These are phyloP conservation scores for Oryzias celebensis DNA, from an alignment of 2,113 vertebrate species.

Conservation along the genomic window DNA sequence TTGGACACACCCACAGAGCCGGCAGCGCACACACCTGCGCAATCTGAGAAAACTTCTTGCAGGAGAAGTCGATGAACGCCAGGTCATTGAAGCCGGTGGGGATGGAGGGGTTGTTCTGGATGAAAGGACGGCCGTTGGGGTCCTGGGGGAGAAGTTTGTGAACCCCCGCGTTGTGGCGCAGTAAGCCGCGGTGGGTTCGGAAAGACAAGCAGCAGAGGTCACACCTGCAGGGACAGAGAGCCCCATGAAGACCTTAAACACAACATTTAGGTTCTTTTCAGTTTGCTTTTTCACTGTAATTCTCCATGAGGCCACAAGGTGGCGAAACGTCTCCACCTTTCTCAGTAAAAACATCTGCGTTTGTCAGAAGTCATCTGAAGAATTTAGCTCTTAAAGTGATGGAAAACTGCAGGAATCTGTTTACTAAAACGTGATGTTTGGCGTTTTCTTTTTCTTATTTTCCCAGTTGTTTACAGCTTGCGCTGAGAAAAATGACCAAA, in stretches of 20 bases:
- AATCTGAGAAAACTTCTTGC: constrained; percentile 92
- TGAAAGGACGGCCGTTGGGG: constrained; percentile 89
- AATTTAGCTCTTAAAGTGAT: too few relatives aligned
- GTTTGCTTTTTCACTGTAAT: background rate
- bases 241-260: too few relatives aligned
- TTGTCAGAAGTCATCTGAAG: too few relatives aligned
- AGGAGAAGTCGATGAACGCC: constrained; percentile 98
- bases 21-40: constrained; percentile 81
- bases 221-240: constrained; percentile 77
- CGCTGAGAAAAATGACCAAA: too few relatives aligned
- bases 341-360: too few relatives aligned
- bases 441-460: too few relatives aligned
- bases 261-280: too few relatives aligned
- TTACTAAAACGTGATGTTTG: too few relatives aligned
- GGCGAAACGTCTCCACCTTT: background rate
- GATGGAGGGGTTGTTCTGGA: constrained; percentile 97
- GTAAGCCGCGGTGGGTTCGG: constrained; percentile 89
- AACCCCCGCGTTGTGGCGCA: constrained; percentile 91
- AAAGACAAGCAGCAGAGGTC: constrained; percentile 93
- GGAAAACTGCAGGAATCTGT: too few relatives aligned
- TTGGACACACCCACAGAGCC: too few relatives aligned
- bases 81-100: constrained; percentile 95
- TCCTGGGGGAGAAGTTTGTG: constrained; percentile 95
- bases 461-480: too few relatives aligned
- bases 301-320: background rate